Percentiles rank a stretch among this genome's conserved stretches.
These are phyloP conservation scores for Vidua chalybeata DNA, from an alignment of 2,113 vertebrate genomes.

Conservation along the genomic window DNA sequence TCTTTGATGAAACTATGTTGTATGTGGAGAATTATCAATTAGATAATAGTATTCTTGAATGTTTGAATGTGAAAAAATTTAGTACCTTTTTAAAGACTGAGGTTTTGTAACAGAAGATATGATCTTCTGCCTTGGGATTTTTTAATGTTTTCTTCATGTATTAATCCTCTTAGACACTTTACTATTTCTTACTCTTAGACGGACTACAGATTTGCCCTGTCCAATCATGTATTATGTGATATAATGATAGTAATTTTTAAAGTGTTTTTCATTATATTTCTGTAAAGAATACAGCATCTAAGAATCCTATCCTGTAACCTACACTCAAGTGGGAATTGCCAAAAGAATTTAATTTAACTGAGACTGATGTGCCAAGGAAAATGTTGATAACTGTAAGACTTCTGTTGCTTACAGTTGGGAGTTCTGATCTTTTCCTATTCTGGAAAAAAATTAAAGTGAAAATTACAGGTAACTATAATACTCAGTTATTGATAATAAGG, in stretches of 20 bases:
- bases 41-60: not conserved
- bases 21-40: not conserved
- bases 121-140: not conserved
- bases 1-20: not conserved
- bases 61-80: not conserved
- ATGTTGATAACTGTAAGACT: not conserved
- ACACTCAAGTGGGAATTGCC: not conserved
- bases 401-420: not conserved
- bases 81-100: not conserved
- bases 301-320: not conserved
- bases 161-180: not conserved
- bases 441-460: not conserved
- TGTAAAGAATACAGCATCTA: not conserved
- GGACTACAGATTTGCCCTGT: not conserved
- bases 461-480: not conserved
- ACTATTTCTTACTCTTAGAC: not conserved
- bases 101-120: not conserved
- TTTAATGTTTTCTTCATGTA: not conserved
- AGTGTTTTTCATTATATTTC: not conserved
- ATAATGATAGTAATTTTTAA: not conserved
- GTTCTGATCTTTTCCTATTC: not conserved
- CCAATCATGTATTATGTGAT: not conserved
- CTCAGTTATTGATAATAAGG: fast-evolving
- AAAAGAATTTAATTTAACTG: not conserved
- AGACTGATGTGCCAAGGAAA: not conserved